Base-by-base conservation (phyloP, 2,888 invertebrate species). In the Hemistola chrysoprasaria region DNA sequence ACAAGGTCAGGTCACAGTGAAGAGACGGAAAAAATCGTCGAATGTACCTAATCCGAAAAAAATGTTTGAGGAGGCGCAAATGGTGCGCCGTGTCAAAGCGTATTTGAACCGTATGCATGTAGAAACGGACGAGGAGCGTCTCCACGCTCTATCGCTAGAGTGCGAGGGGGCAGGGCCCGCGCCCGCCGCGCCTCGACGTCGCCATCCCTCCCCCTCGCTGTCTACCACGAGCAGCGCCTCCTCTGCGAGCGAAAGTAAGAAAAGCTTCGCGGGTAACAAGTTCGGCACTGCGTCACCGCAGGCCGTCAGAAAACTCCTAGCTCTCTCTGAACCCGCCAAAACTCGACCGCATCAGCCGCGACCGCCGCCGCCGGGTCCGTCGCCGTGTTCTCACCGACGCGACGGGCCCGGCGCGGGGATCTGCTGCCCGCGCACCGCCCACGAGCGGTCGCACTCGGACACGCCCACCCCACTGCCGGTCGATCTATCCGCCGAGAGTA, bases 11-110 rank as follows among this genome's bases (percentile, higher is more conserved):
- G 95, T 96, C 0, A 97, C 97, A 1, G 96, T 97, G 0, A 97
- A 97, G 71, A 90, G 97, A 58, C 91, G 97, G 57, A 97, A 97
- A 81, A 95, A 97, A 73, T 95, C 97, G 0, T 92, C 95, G 20
- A 95, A 97, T 16, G 95, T 96, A 2, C 97, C 97, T 1, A 98
- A 98, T 83, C 96, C 97, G 34, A 98, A 98, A 85, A 98, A 98
- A 80, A 98, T 98, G 98, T 98, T 97, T 79, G 98, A 98, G 80
- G 98, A 98, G 90, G 98, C 98, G 20, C 97, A 98, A 86, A 99
- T 99, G 99, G 98, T 98, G 39, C 92, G 98, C 20, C 91, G 98
- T 40, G 98, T 99, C 3, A 98, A 98, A 77, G 96, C 98, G 1
- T 99, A 99, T 85, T 91, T 99, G 44, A 95, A 95, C 55, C 95